Evolutionary conservation across 53 echinoderm and acorn worm genomes (phyloP), one percentile per base, ranked within the genome.

Genomic region (Astropecten irregularis): DNA sequence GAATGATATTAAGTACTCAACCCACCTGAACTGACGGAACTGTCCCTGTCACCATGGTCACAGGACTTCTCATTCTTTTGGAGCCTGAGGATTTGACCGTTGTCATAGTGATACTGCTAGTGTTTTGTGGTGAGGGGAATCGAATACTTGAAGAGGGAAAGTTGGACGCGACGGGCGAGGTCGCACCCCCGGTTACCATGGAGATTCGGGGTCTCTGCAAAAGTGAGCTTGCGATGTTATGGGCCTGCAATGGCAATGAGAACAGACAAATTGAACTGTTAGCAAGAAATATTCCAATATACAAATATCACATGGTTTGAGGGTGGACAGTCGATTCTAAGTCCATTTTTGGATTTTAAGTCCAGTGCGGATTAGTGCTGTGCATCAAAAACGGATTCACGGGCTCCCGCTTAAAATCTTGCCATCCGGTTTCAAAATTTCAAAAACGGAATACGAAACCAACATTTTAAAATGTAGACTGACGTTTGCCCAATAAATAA

Each of bases 201-300:
- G 91, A 82, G 47, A 95, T 95, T 68, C 89, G 89, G 15, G 95
- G 95, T 38, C 95, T 76, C 1, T 89, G 87, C 56, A 89, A 53
- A 19, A 89, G 66, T 22, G 91, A 63, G 40, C 89, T 87, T 27
- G 89, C 83, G 46, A 62, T 84, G 9, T 39, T 73, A 35, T 85
- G 73, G 20, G 63, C 71, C 66, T 83, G 53, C 16, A 35, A 82
- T 11, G 14, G 0, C 13, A 40, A 6, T 16, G 16, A 48, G n/a
- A 65, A 14, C 28, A 14, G n/a, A n/a, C n/a, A n/a, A n/a, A n/a
- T n/a, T n/a, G n/a, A n/a, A n/a, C n/a, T 19, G 58, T 8, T 58
- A 9, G 8, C n/a, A 7, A 44, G 46, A 44, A 9, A 44, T 9
- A 9, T 44, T 9, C n/a, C n/a, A n/a, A n/a, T n/a, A n/a, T n/a